phyloP scores from a whole-genome alignment of 2,797 vertebrate genomes.

The Austrolebias charrua region DNA sequence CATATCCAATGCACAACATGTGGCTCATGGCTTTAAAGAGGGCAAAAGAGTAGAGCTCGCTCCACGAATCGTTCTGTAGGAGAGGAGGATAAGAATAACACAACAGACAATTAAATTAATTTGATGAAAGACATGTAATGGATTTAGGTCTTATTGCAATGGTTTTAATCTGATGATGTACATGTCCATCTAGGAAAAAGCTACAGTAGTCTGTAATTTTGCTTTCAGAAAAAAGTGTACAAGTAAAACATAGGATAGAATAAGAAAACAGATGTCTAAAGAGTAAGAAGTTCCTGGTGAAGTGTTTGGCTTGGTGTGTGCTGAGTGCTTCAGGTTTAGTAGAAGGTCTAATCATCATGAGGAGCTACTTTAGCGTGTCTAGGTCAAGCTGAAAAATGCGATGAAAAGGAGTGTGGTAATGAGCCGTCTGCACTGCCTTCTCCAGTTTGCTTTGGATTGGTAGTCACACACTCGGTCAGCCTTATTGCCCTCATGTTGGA shows the following conservation, averaged over 20 bases:
- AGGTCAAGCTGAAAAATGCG: slow-evolving; percentile 26
- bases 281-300: slow-evolving; percentile 10
- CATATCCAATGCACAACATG: slow-evolving; percentile 96
- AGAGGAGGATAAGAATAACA: not conserved
- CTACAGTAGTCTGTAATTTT: not conserved
- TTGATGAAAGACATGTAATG: not conserved
- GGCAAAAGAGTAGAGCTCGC: slow-evolving; percentile 92
- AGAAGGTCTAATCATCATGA: slow-evolving; percentile 25
- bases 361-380: slow-evolving; percentile 23
- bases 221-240: not conserved
- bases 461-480: slow-evolving; percentile 40
- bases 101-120: not conserved
- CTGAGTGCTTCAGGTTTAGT: slow-evolving; percentile 24
- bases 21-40: slow-evolving; percentile 98
- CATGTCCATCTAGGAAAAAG: too few species aligned
- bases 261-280: slow-evolving; percentile 4
- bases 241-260: slow-evolving; percentile 2
- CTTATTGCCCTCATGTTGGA: slow-evolving; percentile 40
- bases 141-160: slow-evolving; percentile 15
- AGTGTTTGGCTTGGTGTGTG: not conserved
- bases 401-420: slow-evolving; percentile 36
- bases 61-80: slow-evolving; percentile 93
- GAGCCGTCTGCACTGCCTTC: slow-evolving; percentile 51
- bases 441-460: slow-evolving; percentile 54
- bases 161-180: slow-evolving; percentile 15